Evolutionary conservation across 2,888 invertebrate genomes (phyloP), one percentile per base, ranked within the genome.

Genomic region (Luperina testacea): DNA sequence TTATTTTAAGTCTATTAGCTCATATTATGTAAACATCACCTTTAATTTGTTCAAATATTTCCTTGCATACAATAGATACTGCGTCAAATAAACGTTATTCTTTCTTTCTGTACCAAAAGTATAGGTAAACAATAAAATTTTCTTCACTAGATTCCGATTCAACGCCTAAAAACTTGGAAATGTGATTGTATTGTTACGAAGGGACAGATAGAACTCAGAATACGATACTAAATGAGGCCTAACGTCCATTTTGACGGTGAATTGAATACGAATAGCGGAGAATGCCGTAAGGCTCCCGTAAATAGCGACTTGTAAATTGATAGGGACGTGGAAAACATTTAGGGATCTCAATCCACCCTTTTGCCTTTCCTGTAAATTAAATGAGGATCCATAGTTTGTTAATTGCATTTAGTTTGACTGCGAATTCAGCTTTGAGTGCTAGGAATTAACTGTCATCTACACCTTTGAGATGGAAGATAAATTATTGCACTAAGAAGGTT

Each of bases 271-370:
- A 95, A 96, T 94, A 91, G 94, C 92, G 87, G 89, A 88, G 92
- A 93, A 93, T 93, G 86, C 70, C 89, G 88, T 88, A 85, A 90
- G 89, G 87, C 85, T 91, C 92, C 91, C 89, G 94, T 94, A 95
- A 95, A 95, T 94, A 94, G 94, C 91, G 91, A 93, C 92, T 95
- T 95, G 94, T 94, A 95, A 95, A 95, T 95, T 95, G 94, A 93
- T 91, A 93, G 93, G 94, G 94, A 93, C 92, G 85, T 90, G 78
- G 79, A 90, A 90, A 91, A 89, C 92, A 90, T 92, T 92, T 94
- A 94, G 92, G 93, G 91, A 90, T n/a, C 92, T 91, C 93, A 91
- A 92, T 93, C 92, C 92, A 94, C 94, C 95, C 95, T 94, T 95
- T 95, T 92, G 91, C 93, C 94, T 93, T 94, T 94, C 94, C 94